A percentile compares a stretch with the other conserved stretches of the same genome.
Conservation (phyloP, 2,113 vertebrate species). For the Lota lota region DNA sequence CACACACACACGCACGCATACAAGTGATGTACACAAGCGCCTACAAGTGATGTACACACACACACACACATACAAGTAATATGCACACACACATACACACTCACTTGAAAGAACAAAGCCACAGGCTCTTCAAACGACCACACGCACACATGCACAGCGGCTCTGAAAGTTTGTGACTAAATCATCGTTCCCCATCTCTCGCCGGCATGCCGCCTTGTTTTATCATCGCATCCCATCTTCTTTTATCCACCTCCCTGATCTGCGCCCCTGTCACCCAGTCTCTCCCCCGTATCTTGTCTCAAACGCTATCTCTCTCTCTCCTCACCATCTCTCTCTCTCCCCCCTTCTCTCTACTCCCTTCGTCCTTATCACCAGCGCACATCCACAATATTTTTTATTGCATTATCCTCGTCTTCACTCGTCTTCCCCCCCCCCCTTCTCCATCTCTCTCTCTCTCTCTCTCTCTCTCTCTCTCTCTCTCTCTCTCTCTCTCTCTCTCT, state of each 20-base stretch:
- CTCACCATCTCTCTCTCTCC: slow-evolving; percentile 39
- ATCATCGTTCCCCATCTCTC: slow-evolving; percentile 58
- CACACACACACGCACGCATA: slow-evolving; percentile 5
- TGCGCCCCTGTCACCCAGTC: slow-evolving; percentile 59
- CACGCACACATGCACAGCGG: slow-evolving; percentile 25
- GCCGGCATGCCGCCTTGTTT: slow-evolving; percentile 47
- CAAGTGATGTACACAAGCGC: background rate
- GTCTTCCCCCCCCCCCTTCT: background rate
- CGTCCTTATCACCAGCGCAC: slow-evolving; percentile 53
- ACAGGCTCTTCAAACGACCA: slow-evolving; percentile 10
- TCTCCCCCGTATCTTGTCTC: slow-evolving; percentile 9
- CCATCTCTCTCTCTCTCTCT: slow-evolving; percentile 27
- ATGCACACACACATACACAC: background rate
- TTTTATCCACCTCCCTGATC: slow-evolving; percentile 65
- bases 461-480: slow-evolving; percentile 21
- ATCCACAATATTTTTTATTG: slow-evolving; percentile 58
- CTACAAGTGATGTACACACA: background rate
- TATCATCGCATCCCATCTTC: slow-evolving; percentile 59
- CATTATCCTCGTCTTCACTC: slow-evolving; percentile 45
- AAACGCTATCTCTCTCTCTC: slow-evolving; percentile 52
- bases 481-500: slow-evolving; percentile 21
- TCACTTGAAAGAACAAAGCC: background rate
- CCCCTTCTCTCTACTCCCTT: slow-evolving; percentile 36
- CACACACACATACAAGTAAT: slow-evolving; percentile 10
- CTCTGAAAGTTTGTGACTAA: slow-evolving; percentile 50